phyloP scores from a whole-genome alignment of 2,113 vertebrate species.

The Alethe diademata region DNA sequence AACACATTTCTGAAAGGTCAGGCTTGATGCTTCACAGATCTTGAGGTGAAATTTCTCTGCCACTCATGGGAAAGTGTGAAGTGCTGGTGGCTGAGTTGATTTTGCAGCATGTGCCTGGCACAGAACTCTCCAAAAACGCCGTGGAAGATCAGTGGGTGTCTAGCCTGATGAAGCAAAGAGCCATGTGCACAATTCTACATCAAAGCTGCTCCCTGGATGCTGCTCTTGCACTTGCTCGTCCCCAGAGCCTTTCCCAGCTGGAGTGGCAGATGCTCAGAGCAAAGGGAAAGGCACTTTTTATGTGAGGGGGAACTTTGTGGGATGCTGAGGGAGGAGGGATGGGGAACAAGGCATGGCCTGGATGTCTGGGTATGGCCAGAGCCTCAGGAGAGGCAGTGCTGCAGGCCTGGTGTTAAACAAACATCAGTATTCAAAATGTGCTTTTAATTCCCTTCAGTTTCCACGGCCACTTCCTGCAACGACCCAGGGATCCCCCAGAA shows the following conservation, averaged over 20 bases:
- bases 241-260: constrained; percentile 50
- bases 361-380: background rate
- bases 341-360: background rate
- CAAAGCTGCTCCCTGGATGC: background rate
- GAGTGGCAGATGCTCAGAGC: constrained; percentile 44
- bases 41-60: constrained; percentile 29
- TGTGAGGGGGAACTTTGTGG: background rate
- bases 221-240: constrained; percentile 20
- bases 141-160: constrained; percentile 38
- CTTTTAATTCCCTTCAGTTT: constrained; percentile 72
- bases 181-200: background rate
- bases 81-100: background rate
- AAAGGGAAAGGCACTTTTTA: background rate
- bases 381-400: background rate
- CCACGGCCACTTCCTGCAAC: constrained; percentile 96
- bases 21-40: constrained; percentile 26
- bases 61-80: background rate
- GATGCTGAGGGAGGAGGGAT: background rate
- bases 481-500: constrained; percentile 95
- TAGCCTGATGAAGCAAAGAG: constrained; percentile 58
- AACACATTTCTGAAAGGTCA: constrained; percentile 30
- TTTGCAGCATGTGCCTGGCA: constrained; percentile 56
- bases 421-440: rapidly evolving
- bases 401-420: background rate
- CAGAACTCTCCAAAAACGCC: constrained; percentile 36